Evolutionary conservation across 2,888 invertebrate species (phyloP).

Genomic region (Smittia aterrima): DNA sequence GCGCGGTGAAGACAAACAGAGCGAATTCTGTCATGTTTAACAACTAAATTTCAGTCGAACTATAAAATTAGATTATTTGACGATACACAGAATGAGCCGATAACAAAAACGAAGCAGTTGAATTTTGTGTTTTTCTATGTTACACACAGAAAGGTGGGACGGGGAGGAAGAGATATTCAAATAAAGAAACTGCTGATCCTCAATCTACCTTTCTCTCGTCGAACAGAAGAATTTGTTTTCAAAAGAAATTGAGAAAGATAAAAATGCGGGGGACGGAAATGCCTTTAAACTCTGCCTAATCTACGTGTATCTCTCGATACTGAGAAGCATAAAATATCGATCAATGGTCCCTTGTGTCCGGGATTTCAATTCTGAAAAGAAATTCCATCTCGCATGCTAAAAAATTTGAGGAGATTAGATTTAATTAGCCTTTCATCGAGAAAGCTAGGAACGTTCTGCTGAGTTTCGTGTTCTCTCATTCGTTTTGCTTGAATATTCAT

Average conservation of each 20-base stretch:
- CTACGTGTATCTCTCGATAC: background rate
- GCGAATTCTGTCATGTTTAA: background rate
- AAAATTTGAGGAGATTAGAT: slow-evolving; percentile 26
- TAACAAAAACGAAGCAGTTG: background rate
- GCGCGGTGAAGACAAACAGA: background rate
- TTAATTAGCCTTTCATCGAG: slow-evolving; percentile 26
- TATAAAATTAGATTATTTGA: slow-evolving; percentile 11
- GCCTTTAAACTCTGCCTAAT: slow-evolving; percentile 25
- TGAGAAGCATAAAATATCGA: background rate
- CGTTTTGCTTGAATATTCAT: slow-evolving; percentile 11
- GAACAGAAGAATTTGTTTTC: background rate
- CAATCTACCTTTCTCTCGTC: background rate
- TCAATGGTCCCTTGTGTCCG: background rate
- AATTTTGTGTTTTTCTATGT: background rate
- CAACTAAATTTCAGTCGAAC: background rate
- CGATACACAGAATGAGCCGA: background rate
- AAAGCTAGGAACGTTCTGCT: background rate
- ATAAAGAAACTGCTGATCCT: background rate
- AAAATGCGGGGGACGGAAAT: background rate
- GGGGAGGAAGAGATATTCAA: background rate
- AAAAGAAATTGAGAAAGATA: background rate
- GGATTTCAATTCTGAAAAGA: background rate
- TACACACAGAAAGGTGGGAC: background rate
- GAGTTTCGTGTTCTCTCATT: background rate
- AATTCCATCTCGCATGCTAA: background rate